phyloP scores from a whole-genome alignment of 2,888 invertebrate species.

The Meiosimyza decipiens region DNA sequence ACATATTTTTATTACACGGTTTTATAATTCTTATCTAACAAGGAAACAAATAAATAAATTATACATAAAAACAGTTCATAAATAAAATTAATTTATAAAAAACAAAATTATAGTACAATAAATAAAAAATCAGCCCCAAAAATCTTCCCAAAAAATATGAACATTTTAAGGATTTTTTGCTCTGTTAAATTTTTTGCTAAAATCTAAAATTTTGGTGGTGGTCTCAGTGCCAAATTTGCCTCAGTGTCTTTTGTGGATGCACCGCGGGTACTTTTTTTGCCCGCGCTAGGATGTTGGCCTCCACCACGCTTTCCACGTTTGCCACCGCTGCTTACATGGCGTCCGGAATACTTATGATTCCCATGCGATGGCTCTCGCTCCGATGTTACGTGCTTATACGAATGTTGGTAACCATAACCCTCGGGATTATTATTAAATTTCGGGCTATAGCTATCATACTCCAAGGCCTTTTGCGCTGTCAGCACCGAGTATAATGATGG shows the following conservation, averaged over 20 bases:
- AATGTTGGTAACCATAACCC: slow-evolving; percentile 65
- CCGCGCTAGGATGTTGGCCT: slow-evolving; percentile 41
- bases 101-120: too few relatives aligned
- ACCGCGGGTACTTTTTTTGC: slow-evolving; percentile 45
- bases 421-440: slow-evolving; percentile 66
- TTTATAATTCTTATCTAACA: too few relatives aligned
- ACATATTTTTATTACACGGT: too few relatives aligned
- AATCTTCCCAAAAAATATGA: too few relatives aligned
- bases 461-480: slow-evolving; percentile 45
- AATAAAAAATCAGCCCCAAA: too few relatives aligned
- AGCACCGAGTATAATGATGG: slow-evolving; percentile 27
- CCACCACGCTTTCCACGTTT: slow-evolving; percentile 64
- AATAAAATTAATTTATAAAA: too few relatives aligned
- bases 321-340: slow-evolving; percentile 45
- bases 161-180: too few relatives aligned
- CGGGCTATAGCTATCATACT: slow-evolving; percentile 64
- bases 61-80: too few relatives aligned
- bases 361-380: slow-evolving; percentile 23
- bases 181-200: too few relatives aligned
- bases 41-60: too few relatives aligned
- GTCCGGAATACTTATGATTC: slow-evolving; percentile 45
- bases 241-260: slow-evolving; percentile 56
- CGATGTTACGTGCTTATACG: slow-evolving; percentile 51
- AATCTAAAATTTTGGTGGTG: slow-evolving; percentile 57
- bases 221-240: slow-evolving; percentile 62